Percentiles rank a stretch among this genome's conserved stretches.
phyloP scores from a whole-genome alignment of 2,797 vertebrate species.

The Galago senegalensis region DNA sequence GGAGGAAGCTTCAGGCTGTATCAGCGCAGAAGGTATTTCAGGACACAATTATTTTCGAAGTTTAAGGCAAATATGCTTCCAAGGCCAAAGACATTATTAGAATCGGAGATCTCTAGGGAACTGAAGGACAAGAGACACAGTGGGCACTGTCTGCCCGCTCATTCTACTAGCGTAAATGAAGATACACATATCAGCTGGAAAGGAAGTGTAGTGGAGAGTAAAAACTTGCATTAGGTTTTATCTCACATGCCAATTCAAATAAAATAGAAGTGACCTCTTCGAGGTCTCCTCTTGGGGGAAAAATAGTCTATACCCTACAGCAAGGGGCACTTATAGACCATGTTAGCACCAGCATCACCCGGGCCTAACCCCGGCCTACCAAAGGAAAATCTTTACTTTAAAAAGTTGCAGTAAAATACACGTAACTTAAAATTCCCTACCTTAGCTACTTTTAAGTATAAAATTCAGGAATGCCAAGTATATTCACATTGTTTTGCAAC shows the following conservation, averaged over 20 bases:
- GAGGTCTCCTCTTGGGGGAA: not conserved
- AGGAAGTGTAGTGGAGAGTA: not conserved
- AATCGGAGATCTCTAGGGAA: slow-evolving; percentile 23
- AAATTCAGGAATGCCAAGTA: not conserved
- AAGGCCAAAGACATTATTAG: slow-evolving; percentile 47
- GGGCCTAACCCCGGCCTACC: fast-evolving
- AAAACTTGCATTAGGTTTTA: not conserved
- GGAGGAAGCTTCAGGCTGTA: slow-evolving; percentile 40
- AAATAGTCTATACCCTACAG: too few relatives aligned
- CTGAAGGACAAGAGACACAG: not conserved
- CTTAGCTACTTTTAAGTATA: not conserved
- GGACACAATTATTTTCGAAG: slow-evolving; percentile 45
- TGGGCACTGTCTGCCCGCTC: not conserved
- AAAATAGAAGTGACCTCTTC: not conserved
- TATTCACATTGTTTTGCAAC: not conserved
- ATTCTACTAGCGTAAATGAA: not conserved
- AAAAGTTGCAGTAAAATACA: not conserved
- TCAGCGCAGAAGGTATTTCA: slow-evolving; percentile 64
- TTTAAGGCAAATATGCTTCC: not conserved
- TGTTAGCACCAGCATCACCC: not conserved
- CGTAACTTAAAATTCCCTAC: not conserved
- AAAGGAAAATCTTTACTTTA: not conserved
- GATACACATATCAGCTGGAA: not conserved
- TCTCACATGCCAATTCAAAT: not conserved
- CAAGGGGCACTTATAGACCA: not conserved